Evolutionary conservation across 2,888 invertebrate species (phyloP).

Genomic region (Girardia tigrina): DNA sequence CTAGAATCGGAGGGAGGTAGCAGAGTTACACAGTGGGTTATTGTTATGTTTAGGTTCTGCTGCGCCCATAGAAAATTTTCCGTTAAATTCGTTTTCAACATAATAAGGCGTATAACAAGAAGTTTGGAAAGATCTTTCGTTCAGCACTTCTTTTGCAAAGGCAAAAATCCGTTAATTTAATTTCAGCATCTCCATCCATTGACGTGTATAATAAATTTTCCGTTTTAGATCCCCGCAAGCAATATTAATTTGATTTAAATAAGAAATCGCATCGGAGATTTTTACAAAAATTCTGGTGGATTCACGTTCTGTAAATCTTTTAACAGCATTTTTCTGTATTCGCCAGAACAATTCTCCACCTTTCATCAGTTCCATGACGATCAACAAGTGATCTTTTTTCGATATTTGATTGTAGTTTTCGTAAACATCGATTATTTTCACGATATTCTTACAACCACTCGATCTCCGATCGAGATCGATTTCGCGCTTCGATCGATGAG

Average conservation of each 20-base stretch:
- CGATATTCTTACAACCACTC: too few relatives aligned
- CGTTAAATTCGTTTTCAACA: too few relatives aligned
- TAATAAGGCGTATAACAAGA: conserved; percentile 99
- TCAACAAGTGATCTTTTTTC: conserved; percentile 74
- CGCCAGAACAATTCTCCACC: conserved; percentile 91
- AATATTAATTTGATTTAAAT: conserved; percentile 79
- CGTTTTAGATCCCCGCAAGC: conserved; percentile 87
- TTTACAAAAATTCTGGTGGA: conserved; percentile 87
- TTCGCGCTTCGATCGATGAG: too few relatives aligned
- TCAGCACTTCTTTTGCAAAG: conserved; percentile 85
- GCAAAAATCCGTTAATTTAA: conserved; percentile 95
- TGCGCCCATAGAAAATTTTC: too few relatives aligned
- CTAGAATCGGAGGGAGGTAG: too few relatives aligned
- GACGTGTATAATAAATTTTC: conserved; percentile 79
- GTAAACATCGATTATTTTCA: conserved; percentile 79
- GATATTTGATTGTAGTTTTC: conserved; percentile 72
- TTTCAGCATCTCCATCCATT: conserved; percentile 60
- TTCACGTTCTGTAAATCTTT: conserved; percentile 86
- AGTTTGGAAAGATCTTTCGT: conserved; percentile 77
- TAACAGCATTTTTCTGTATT: conserved; percentile 82
- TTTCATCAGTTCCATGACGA: conserved; percentile 99
- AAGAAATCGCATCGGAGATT: conserved; percentile 82
- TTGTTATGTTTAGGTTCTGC: too few relatives aligned
- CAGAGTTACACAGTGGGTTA: too few relatives aligned
- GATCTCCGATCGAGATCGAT: too few relatives aligned